Evolutionary conservation across 2,797 vertebrate genomes (phyloP), one percentile per base, ranked within the genome.

Genomic region (Tympanoctomys barrerae): DNA sequence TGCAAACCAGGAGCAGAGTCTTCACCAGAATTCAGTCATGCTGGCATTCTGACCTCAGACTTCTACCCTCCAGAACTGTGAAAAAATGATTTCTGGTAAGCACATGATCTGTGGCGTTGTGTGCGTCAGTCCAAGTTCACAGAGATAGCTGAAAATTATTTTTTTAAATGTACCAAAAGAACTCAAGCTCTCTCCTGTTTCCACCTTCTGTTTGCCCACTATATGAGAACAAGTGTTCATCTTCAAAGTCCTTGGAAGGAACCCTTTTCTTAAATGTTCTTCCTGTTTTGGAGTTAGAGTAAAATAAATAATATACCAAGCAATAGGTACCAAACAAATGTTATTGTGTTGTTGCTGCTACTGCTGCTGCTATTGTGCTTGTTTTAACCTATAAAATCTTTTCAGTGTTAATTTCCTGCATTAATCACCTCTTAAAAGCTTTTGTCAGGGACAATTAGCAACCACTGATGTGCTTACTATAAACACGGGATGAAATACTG

Each of bases 181-280:
- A 16, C 61, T 82, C 49, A 3, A 73, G 66, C 10, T 70, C 24
- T 66, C 26, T 61, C 83, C 68, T n/a, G 0, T 68, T 83, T 64
- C 39, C 1, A 42, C 31, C 57, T 83, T 83, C 71, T 75, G 75
- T 22, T 61, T 19, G 42, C 9, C 33, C 24, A 31, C 39, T 59
- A 26, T 49, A 14, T 70, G 85, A n/a, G 4, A 73, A 62, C 21
- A 54, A 0, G 1, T 31, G 2, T 59, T 83, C 71, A 81, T 33
- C 66, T 21, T 90, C 54, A 61, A 19, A 26, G 64, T 62, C 36
- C 57, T 92, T 85, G 26, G 22, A 70, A 85, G 88, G 75, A 93
- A 91, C 28, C 66, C 31, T 24, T 86, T 66, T 86, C 87, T 94
- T 89, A 83, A 90, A 83, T 86, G 11, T 11, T 13, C 57, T 75